phyloP scores from a whole-genome alignment of 1,140 invertebrate species.

The Ostrea denselamellosa region DNA sequence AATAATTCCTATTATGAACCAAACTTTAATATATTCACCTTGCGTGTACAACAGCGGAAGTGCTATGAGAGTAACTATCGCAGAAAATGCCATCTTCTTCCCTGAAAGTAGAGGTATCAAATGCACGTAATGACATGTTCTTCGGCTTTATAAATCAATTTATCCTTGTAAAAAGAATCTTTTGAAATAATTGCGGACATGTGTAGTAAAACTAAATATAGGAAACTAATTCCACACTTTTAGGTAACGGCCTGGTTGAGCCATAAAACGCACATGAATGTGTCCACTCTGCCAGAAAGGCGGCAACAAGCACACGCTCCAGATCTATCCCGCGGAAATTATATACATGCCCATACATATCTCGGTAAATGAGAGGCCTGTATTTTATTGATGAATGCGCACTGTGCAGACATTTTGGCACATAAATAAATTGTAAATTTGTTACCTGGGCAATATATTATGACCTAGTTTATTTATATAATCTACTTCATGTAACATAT shows the following conservation, averaged over 20 bases:
- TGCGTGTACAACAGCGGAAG: neutral
- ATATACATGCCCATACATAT: neutral
- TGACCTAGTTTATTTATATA: neutral
- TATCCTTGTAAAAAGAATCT: neutral
- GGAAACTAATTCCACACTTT: neutral
- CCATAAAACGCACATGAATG: constrained; percentile 14
- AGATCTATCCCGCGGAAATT: neutral
- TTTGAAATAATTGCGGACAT: constrained; percentile 36
- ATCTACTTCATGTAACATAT: neutral
- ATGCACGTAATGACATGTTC: neutral
- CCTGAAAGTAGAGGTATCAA: constrained; percentile 18
- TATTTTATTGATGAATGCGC: constrained; percentile 4
- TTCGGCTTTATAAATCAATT: constrained; percentile 21
- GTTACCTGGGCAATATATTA: neutral
- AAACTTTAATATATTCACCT: neutral
- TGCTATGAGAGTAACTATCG: neutral
- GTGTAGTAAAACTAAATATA: constrained; percentile 31
- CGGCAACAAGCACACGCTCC: constrained; percentile 5
- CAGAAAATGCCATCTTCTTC: constrained; percentile 5
- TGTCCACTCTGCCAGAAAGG: constrained; percentile 20
- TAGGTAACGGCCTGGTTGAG: constrained; percentile 5
- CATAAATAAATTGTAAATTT: constrained; percentile 10
- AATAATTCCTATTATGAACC: neutral
- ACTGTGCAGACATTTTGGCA: constrained; percentile 6
- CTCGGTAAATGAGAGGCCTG: neutral